A percentile compares a stretch with the other conserved stretches of the same genome.
phyloP scores from a whole-genome alignment of 2,888 invertebrate species.

The Cyaniris semiargus region DNA sequence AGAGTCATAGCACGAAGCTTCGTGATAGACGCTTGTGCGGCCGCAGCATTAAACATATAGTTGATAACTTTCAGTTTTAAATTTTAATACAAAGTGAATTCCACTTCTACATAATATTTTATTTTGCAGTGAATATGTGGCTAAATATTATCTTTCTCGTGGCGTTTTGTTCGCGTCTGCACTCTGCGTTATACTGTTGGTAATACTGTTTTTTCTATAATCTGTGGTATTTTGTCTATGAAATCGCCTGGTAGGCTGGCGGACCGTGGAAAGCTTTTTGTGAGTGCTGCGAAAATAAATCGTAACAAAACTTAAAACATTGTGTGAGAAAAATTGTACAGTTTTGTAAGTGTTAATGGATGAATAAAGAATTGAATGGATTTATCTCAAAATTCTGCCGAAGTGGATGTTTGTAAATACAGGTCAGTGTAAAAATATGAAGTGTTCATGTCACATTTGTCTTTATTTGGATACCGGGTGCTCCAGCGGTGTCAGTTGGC shows the following conservation, averaged over 20 bases:
- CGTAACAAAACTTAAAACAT: conserved; percentile 63
- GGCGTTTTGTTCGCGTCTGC: no score
- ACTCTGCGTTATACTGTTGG: no score
- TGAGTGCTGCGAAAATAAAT: conserved; percentile 65
- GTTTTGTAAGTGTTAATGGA: conserved; percentile 58
- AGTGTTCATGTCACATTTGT: conserved; percentile 59
- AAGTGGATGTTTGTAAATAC: conserved; percentile 51
- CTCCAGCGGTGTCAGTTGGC: conserved; percentile 63
- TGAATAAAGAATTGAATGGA: conserved; percentile 59
- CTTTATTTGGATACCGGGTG: conserved; percentile 71
- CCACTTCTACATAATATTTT: no score
- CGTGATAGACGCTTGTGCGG: no score
- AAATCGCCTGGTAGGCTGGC: conserved; percentile 43
- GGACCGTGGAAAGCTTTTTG: conserved; percentile 49
- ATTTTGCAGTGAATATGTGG: no score
- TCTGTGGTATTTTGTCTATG: conserved; percentile 42
- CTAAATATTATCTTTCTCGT: no score
- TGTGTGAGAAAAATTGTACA: conserved; percentile 67
- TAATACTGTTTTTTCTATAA: not conserved
- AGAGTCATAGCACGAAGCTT: no score
- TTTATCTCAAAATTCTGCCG: conserved; percentile 49
- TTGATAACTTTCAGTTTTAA: no score
- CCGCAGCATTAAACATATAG: no score
- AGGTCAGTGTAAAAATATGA: conserved; percentile 61
- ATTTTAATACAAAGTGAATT: no score